phyloP scores from a whole-genome alignment of 2,888 invertebrate species.

The Acleris cristana region DNA sequence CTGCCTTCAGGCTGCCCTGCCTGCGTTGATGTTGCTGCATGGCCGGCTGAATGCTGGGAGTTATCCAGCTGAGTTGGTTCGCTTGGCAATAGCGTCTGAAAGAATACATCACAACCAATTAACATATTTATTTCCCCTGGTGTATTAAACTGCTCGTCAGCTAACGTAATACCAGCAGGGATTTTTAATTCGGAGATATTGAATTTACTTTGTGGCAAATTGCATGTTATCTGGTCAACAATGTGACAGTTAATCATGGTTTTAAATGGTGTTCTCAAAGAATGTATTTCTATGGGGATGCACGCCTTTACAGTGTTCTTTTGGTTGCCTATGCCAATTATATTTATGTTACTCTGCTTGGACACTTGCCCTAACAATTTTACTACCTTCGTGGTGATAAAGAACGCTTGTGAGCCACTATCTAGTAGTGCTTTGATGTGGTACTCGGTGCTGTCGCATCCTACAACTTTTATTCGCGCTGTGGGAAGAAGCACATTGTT shows the following conservation, averaged over 20 bases:
- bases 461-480: slow-evolving; percentile 29
- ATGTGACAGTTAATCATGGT: slow-evolving; percentile 32
- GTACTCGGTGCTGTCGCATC: slow-evolving; percentile 27
- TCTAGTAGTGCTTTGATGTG: slow-evolving; percentile 36
- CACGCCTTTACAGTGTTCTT: slow-evolving; percentile 21
- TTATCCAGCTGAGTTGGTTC: too few species aligned
- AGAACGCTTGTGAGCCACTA: slow-evolving; percentile 36
- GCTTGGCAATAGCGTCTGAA: slow-evolving; percentile 39
- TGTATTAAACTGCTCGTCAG: slow-evolving; percentile 33
- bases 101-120: slow-evolving; percentile 39
- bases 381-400: slow-evolving; percentile 19
- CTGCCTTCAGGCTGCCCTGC: not conserved
- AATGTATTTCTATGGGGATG: slow-evolving; percentile 36
- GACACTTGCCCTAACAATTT: slow-evolving; percentile 22
- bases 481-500: slow-evolving; percentile 34
- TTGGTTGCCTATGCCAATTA: slow-evolving; percentile 30
- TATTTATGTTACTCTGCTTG: not conserved
- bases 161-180: slow-evolving; percentile 28
- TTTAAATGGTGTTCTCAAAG: slow-evolving; percentile 21
- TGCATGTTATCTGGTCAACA: slow-evolving; percentile 39
- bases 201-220: slow-evolving; percentile 38
- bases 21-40: not conserved
- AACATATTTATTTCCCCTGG: slow-evolving; percentile 38
- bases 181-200: slow-evolving; percentile 25
- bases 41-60: too few species aligned